Conservation (phyloP, 2,113 vertebrate species). For the Cathartes aura region DNA sequence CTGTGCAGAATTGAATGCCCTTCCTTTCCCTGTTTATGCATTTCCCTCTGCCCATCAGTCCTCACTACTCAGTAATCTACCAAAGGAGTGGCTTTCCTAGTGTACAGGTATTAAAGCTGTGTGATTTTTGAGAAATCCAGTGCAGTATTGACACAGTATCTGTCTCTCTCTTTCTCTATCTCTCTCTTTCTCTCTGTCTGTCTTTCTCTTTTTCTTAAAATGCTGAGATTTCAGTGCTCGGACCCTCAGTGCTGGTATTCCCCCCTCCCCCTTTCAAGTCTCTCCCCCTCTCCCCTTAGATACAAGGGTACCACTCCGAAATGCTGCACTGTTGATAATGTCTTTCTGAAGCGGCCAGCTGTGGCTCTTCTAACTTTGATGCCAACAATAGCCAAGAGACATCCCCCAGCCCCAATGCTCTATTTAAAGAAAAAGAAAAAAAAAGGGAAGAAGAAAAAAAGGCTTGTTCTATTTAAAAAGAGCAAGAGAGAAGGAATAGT, state of each 20-base stretch:
- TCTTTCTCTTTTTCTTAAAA: slow-evolving; percentile 73
- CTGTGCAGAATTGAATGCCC: neutral
- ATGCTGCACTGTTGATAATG: slow-evolving; percentile 24
- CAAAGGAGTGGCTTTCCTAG: slow-evolving; percentile 59
- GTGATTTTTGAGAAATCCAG: slow-evolving; percentile 78
- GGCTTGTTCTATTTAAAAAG: neutral
- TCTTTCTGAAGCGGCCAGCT: slow-evolving; percentile 2
- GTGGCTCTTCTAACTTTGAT: slow-evolving; percentile 1
- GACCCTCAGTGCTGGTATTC: slow-evolving; percentile 63
- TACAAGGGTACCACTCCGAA: slow-evolving; percentile 12
- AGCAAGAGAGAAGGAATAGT: neutral
- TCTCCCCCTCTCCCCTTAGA: neutral
- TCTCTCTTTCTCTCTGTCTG: slow-evolving; percentile 47
- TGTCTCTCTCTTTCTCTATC: slow-evolving; percentile 58
- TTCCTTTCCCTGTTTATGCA: neutral
- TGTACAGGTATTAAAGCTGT: slow-evolving; percentile 74
- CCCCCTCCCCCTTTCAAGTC: neutral
- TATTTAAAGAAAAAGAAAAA: neutral
- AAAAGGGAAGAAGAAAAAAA: neutral
- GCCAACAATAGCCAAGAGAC: neutral
- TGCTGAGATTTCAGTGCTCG: slow-evolving; percentile 77
- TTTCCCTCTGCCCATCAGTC: neutral
- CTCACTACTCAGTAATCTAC: neutral
- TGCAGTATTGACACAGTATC: slow-evolving; percentile 72
- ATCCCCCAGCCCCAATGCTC: neutral